phyloP scores from a whole-genome alignment of 2,113 vertebrate species.

The Cinclus cinclus region DNA sequence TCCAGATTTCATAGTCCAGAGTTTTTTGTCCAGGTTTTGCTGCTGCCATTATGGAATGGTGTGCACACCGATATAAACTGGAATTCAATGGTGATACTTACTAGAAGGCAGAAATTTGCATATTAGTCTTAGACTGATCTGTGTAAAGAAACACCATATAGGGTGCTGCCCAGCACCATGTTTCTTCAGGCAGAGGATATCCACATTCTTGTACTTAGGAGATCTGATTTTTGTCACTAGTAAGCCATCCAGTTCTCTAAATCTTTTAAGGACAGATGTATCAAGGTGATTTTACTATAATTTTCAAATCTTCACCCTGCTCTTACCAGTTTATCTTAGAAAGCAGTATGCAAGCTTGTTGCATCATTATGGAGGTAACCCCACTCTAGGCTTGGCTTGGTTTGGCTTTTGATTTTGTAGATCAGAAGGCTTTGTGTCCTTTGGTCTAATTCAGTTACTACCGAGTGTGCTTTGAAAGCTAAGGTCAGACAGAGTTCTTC shows the following conservation, averaged over 20 bases:
- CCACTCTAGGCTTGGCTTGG: background rate
- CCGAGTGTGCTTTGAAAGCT: background rate
- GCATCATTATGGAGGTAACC: accelerated
- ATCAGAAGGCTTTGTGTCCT: background rate
- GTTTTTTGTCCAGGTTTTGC: background rate
- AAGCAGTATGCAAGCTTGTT: background rate
- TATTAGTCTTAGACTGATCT: background rate
- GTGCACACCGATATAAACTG: background rate
- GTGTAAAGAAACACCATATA: background rate
- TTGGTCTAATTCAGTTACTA: background rate
- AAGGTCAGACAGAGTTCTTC: background rate
- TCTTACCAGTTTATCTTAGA: background rate
- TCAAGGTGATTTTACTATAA: background rate
- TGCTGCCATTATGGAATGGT: background rate
- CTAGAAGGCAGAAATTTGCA: background rate
- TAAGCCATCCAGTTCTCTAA: background rate
- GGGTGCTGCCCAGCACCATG: accelerated
- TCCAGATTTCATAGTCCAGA: background rate
- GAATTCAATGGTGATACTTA: background rate
- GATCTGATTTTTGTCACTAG: background rate
- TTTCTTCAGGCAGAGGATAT: background rate
- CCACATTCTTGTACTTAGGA: background rate
- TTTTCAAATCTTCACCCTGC: background rate
- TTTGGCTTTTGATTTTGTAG: background rate
- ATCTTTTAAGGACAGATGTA: background rate